Conservation (phyloP, 1,140 invertebrate species). For the Macrobrachium rosenbergii region DNA sequence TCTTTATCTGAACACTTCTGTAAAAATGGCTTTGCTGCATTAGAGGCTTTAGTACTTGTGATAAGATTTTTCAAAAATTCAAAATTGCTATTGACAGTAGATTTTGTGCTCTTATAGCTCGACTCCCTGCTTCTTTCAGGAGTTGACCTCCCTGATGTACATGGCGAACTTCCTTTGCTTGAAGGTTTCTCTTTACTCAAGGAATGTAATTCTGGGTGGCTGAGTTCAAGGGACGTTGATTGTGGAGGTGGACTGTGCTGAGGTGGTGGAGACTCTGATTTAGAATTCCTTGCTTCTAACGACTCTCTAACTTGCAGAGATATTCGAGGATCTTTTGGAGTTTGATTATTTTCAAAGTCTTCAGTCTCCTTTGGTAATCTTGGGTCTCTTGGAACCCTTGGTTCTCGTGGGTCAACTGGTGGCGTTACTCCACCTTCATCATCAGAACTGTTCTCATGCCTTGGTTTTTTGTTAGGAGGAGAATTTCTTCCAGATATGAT, state of each 20-base stretch:
- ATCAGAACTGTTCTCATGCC: not conserved
- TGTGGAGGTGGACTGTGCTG: not conserved
- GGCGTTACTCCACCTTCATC: not conserved
- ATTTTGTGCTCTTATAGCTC: not conserved
- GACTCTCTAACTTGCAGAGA: not conserved
- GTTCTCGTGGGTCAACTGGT: not conserved
- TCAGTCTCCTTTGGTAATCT: not conserved
- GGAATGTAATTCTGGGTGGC: not conserved
- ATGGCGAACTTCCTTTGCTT: constrained; percentile 4
- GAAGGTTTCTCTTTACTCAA: not conserved
- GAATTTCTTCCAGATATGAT: constrained; percentile 47
- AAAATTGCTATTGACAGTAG: constrained; percentile 6
- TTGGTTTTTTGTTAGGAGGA: constrained; percentile 25
- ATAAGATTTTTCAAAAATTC: constrained; percentile 50
- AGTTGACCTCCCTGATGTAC: constrained; percentile 23
- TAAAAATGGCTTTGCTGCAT: not conserved
- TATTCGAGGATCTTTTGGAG: constrained; percentile 21
- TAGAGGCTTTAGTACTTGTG: not conserved
- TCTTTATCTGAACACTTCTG: constrained; percentile 42
- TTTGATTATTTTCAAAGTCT: not conserved
- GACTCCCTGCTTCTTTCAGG: not conserved
- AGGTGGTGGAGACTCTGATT: no score
- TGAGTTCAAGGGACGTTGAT: not conserved
- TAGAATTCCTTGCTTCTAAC: no score
- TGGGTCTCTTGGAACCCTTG: constrained; percentile 5